A percentile compares a stretch with the other conserved stretches of the same genome.
These are phyloP conservation scores for Aporrectodea caliginosa DNA, from an alignment of 1,140 invertebrate species.

Conservation along the genomic window DNA sequence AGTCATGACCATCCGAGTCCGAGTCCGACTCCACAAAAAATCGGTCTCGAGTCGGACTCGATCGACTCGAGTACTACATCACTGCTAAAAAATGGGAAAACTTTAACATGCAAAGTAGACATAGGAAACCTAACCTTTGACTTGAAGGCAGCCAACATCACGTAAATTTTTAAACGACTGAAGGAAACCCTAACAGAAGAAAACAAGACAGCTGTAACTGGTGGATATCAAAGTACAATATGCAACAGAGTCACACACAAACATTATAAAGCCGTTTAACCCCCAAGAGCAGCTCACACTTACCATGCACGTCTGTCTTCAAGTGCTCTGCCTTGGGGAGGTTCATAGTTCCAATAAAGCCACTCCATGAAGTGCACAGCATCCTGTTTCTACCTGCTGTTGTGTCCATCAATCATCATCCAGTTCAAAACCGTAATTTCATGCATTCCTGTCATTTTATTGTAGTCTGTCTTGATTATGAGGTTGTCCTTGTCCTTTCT, in stretches of 20 bases:
- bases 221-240: background rate
- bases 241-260: background rate
- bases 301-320: too few species aligned
- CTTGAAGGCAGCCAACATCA: slow-evolving; percentile 56
- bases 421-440: too few species aligned
- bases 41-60: too few species aligned
- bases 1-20: background rate
- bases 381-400: too few species aligned
- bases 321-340: too few species aligned
- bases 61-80: background rate
- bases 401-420: too few species aligned
- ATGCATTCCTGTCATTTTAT: too few species aligned
- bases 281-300: background rate
- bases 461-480: too few species aligned
- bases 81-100: background rate
- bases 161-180: slow-evolving; percentile 51
- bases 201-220: slow-evolving; percentile 13
- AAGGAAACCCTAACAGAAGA: slow-evolving; percentile 45
- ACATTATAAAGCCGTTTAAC: background rate
- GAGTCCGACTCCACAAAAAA: background rate
- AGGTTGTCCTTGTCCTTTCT: too few species aligned
- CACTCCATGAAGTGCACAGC: too few species aligned
- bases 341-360: too few species aligned
- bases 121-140: slow-evolving; percentile 50
- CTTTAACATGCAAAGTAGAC: background rate